Base-by-base conservation (phyloP, 2,113 vertebrate genomes). In the Phyllostomus hastatus region DNA sequence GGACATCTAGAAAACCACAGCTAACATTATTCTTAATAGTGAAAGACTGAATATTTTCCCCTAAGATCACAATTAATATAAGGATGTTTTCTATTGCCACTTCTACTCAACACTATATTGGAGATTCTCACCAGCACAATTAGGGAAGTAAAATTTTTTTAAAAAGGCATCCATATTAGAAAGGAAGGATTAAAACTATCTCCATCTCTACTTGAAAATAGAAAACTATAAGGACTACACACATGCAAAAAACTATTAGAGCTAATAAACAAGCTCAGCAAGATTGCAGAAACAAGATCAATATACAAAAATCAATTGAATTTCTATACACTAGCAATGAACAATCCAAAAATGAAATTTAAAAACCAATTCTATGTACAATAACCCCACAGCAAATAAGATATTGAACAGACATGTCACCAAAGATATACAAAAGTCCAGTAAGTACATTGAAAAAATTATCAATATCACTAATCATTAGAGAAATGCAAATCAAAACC, bases 401-500 rank as follows among this genome's bases (percentile, higher is more conserved):
- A 91, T 72, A 76, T 33, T 92, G 31, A 94, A 67, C 19, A 86
- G 69, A 69, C 24, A 88, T 48, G 82, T 88, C 92, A 52, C n/a
- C 38, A 73, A 91, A 90, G 48, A 87, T 69, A 83, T 7, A 83
- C 15, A 73, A 88, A 72, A 84, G 33, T 70, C 20, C n/a, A 91
- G 73, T 41, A 86, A 69, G 6, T 22, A 90, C 24, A 92, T n/a
- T n/a, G 17, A 86, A 94, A 88, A 88, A 50, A 92, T 80, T 57
- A 2, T 28, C 59, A 61, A 46, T 52, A 59, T 93, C 43, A 88
- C 54, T 67, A 91, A 38, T 57, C 54, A 48, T 66, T 35, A 94
- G 19, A 43, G 43, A 52, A 95, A 64, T 79, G 19, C 43, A 94
- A 94, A 83, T 94, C 52, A 94, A 95, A 95, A 88, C 70, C 43